phyloP scores from a whole-genome alignment of 1,140 invertebrate species.

The Zaprionus capensis region DNA sequence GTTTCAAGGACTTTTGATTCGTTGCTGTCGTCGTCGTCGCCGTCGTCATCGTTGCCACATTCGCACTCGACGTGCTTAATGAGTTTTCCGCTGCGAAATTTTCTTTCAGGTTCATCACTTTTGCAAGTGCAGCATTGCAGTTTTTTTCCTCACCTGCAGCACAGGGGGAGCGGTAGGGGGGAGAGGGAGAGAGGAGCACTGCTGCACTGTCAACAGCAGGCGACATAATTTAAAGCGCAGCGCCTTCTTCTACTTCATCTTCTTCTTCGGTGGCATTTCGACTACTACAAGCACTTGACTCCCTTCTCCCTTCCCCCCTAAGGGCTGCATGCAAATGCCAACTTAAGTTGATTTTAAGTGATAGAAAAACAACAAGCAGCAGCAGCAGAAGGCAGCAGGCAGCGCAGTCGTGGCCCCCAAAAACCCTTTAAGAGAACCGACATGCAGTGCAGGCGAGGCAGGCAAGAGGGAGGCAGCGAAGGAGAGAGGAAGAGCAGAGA shows the following conservation, averaged over 20 bases:
- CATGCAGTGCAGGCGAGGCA: not conserved
- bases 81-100: constrained; percentile 77
- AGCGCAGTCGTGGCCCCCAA: constrained; percentile 5
- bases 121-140: constrained; percentile 76
- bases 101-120: constrained; percentile 80
- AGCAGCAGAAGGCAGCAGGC: not conserved
- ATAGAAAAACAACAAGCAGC: constrained; percentile 73
- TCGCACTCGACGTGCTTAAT: constrained; percentile 80
- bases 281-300: constrained; percentile 79
- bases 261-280: constrained; percentile 60
- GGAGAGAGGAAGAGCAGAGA: not conserved
- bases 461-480: not conserved
- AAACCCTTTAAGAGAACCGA: constrained; percentile 49
- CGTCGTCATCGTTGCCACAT: constrained; percentile 42
- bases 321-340: constrained; percentile 74
- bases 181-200: not conserved
- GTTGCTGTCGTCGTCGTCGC: constrained; percentile 56
- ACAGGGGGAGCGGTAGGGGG: not conserved
- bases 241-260: constrained; percentile 37
- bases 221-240: constrained; percentile 78
- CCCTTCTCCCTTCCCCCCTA: not conserved
- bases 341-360: constrained; percentile 82
- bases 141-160: constrained; percentile 50
- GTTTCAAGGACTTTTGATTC: constrained; percentile 76
- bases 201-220: constrained; percentile 53